Evolutionary conservation across 2,797 vertebrate genomes (phyloP), one percentile per base, ranked within the genome.

Genomic region (Syngnathus acus): DNA sequence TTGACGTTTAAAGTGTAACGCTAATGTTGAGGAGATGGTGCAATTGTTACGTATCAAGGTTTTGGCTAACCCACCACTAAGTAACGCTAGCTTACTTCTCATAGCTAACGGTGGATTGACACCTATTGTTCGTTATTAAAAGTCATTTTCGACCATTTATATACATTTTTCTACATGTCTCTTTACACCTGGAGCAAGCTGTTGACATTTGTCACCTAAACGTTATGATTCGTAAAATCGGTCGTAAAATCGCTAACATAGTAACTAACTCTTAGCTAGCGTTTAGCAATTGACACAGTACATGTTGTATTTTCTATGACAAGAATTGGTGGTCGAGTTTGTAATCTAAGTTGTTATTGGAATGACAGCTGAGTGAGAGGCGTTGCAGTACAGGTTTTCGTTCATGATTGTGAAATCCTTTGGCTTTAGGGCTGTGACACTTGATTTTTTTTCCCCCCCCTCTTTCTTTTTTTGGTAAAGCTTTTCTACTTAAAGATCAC

Each of bases 381-480:
- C 76, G 73, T 54, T 70, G 66, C 73, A 40, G 5, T 66, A 53
- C 37, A 55, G 48, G 45, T 74, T 40, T 73, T 66, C 71, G 65
- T 74, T 61, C 10, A 70, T 66, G 79, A 82, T 77, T 83, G 79
- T 69, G 77, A 85, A 86, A 82, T 82, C 68, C 65, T 73, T 42
- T 69, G 58, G 65, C 55, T 79, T 64, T 45, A n/a, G 43, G 6
- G 68, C 50, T 60, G 17, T 57, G 51, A 65, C 65, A 64, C 58
- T 77, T 66, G 47, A 64, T 67, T 68, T 62, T 40, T 8, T 19
- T 32, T 14, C 6, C 37, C 40, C 42, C 11, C 60, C 42, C 11
- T 10, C 3, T 53, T 53, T 5, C 9, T 21, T 21, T 53, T n/a
- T 32, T 32, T 32, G 32, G 32, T 16, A 16, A 63, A 10, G 4